Evolutionary conservation across 2,888 invertebrate genomes (phyloP).

Genomic region (Spisula subtruncata): DNA sequence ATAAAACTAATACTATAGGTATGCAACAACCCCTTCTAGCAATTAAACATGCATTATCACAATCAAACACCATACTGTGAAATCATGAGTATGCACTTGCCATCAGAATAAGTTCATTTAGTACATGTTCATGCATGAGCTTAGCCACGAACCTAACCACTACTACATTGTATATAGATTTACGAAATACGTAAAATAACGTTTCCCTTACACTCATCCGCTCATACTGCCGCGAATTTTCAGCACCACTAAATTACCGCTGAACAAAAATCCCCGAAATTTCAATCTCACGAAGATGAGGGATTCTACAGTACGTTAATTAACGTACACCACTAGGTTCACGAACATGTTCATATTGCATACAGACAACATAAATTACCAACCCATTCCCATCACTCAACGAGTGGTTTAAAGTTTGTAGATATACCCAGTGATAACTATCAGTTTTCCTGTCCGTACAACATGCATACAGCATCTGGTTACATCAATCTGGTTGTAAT

Average conservation of each 20-base stretch:
- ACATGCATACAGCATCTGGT: not conserved
- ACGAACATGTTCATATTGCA: not conserved
- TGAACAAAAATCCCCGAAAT: no score
- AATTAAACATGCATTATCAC: not conserved
- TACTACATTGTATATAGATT: no score
- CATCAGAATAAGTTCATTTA: no score
- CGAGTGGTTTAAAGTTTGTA: not conserved
- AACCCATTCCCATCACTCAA: not conserved
- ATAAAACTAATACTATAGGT: not conserved
- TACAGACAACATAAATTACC: not conserved
- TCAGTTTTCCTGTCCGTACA: not conserved
- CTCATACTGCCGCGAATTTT: no score
- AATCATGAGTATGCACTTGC: not conserved
- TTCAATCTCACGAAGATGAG: no score
- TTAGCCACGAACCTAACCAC: no score
- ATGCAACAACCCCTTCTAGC: not conserved
- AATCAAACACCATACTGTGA: not conserved
- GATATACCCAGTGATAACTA: not conserved
- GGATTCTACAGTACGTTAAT: no score
- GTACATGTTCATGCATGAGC: no score
- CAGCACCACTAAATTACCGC: no score
- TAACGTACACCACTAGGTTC: not conserved
- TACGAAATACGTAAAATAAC: no score
- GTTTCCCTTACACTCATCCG: no score
- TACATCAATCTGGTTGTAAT: not conserved